phyloP scores from a whole-genome alignment of 2,113 vertebrate genomes.

The Orycteropus afer region DNA sequence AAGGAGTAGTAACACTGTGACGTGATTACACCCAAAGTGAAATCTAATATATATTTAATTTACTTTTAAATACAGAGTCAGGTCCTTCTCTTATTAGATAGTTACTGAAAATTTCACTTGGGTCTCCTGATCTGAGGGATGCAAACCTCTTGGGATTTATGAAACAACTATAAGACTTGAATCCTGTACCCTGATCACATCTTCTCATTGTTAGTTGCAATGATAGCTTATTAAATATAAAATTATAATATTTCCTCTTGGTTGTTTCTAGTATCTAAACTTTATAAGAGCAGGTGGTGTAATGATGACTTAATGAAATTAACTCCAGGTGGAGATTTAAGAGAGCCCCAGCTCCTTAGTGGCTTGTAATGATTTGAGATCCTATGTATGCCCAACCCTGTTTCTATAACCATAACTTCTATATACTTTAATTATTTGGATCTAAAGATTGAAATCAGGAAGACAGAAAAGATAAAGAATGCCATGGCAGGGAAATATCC shows the following conservation, averaged over 20 bases:
- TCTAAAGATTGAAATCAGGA: not conserved
- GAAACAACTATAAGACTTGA: not conserved
- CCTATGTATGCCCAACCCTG: rapidly evolving
- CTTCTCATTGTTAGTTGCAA: not conserved
- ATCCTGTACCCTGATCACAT: rapidly evolving
- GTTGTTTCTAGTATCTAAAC: not conserved
- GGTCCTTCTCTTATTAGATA: not conserved
- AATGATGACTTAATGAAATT: not conserved
- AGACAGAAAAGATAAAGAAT: not conserved
- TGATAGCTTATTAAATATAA: not conserved
- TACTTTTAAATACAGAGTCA: not conserved
- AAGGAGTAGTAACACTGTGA: not conserved
- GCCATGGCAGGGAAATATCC: not conserved
- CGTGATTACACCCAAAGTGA: not conserved
- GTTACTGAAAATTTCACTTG: not conserved
- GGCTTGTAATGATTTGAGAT: not conserved
- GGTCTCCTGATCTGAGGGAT: not conserved
- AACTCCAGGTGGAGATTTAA: not conserved
- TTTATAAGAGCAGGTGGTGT: not conserved
- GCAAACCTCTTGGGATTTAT: not conserved
- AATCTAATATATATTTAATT: not conserved
- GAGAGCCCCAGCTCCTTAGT: not conserved
- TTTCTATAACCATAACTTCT: not conserved
- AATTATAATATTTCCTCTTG: not conserved
- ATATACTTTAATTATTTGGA: not conserved